Base-by-base conservation (phyloP, 2,113 vertebrate species). In the Myxocyprinus asiaticus region DNA sequence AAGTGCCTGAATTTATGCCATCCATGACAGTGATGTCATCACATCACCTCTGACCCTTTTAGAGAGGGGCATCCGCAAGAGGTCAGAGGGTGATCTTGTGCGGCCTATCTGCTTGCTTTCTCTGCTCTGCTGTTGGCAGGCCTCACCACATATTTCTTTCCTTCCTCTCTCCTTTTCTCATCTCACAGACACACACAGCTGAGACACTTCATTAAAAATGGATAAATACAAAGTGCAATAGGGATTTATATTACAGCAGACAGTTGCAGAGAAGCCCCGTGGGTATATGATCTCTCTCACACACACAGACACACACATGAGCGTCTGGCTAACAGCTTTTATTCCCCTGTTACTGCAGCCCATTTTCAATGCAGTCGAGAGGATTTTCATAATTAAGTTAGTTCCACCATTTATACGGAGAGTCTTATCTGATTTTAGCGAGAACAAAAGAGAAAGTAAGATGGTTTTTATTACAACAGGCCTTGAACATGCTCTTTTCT, bases 191-290 rank as follows among this genome's bases (percentile, higher is more conserved):
- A 67, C 68, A 59, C 51, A 59, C 88, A 92, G 90, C 89, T 89
- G 90, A 87, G 88, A 82, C 88, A 79, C 83, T 77, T 75, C 90
- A 92, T 93, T 92, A 94, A 93, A 92, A 92, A 92, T 93, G 90
- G 83, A 94, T 93, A 90, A 90, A 86, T 88, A 88, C 89, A 91
- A 93, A 93, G 91, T 93, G 90, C 89, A 91, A 89, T 86, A 89
- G 90, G 89, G 90, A 91, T 91, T 90, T 92, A 85, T 91, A 86
- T 91, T 83, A 82, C 86, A 73, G 87, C 86, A 87, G 88, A 82
- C 88, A 82, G 80, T 83, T 84, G 87, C 84, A 85, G 70, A 85
- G 73, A 86, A 86, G 86, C 86, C 88, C 86, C 58, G 72, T 86
- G 74, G 80, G 82, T 85, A 86, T 85, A 85, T 47, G 5, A 53